Evolutionary conservation across 2,797 vertebrate species (phyloP).

Genomic region (Otolemur crassicaudatus): DNA sequence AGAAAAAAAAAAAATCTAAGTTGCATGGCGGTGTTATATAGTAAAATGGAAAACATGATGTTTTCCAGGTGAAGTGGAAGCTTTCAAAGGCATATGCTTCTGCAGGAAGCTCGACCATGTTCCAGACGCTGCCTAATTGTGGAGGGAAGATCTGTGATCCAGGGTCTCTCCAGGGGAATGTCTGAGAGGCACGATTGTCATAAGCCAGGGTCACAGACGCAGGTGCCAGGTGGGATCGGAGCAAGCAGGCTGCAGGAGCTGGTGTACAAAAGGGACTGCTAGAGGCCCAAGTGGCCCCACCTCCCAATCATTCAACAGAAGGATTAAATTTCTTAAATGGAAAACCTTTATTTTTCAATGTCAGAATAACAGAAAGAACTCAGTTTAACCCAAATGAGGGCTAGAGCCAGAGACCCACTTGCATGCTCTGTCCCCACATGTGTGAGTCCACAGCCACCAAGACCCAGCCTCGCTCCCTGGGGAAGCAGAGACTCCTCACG

Average conservation of each 20-base stretch:
- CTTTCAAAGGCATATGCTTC: neutral
- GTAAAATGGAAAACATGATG: neutral
- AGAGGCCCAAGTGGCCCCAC: neutral
- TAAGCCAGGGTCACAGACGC: neutral
- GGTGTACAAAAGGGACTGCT: rapidly evolving
- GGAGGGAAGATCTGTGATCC: neutral
- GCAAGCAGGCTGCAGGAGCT: rapidly evolving
- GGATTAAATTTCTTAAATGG: neutral
- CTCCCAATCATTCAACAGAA: neutral
- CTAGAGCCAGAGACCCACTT: rapidly evolving
- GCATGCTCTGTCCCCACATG: rapidly evolving
- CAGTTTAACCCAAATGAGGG: neutral
- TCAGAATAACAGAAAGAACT: neutral
- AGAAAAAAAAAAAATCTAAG: neutral
- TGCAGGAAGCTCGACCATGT: rapidly evolving
- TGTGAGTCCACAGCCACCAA: rapidly evolving
- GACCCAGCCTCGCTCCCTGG: neutral
- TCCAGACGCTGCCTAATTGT: no score
- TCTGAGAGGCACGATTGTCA: rapidly evolving
- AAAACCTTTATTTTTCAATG: neutral
- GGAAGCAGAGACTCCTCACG: no score
- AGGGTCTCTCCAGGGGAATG: neutral
- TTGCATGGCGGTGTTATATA: neutral
- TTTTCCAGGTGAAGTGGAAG: neutral
- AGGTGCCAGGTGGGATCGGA: rapidly evolving